Base-by-base conservation (phyloP, 2,797 vertebrate species). In the Melanotaenia pygmaea region DNA sequence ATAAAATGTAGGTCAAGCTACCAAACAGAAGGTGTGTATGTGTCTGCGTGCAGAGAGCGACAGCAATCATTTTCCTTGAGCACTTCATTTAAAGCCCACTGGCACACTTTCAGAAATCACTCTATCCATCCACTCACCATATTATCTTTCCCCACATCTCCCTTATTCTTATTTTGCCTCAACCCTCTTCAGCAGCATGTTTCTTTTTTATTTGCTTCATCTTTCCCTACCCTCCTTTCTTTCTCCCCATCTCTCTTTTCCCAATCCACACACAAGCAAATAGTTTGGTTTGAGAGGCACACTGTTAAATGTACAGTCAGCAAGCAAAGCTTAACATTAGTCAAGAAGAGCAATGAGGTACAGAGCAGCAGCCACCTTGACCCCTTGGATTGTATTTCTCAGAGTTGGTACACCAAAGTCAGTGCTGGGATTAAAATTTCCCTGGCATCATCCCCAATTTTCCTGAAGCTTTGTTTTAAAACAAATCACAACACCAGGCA, bases 1-100 rank as follows among this genome's bases (percentile, higher is more conserved):
- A 40, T 70, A 7, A 76, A 83, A 92, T 91, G 80, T 90, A 88
- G 89, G 91, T 86, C 90, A 90, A 61, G 24, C 72, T 56, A 72
- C 69, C 67, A 43, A 62, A 74, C 61, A 62, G 81, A 45, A 82
- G 72, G 76, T 77, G 56, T 43, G 72, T 51, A 72, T 65, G 72
- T 28, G 43, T 57, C 57, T 30, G 16, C 24, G 37, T 38, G 45
- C 20, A 40, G 64, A 56, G 59, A 3, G 28, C 0, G 22, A 56
- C 64, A 62, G 67, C 50, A 72, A 83, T 87, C 63, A 70, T 67
- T 77, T 80, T 77, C 73, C 66, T 68, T 50, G 32, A 62, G 77
- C 71, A 53, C 73, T 85, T 81, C 35, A 82, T 77, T 67, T 68
- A 43, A 83, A 82, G 32, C 78, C 78, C 70, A 70, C 68, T 72